Evolutionary conservation across 2,113 vertebrate species (phyloP).

Genomic region (Peucedramus taeniatus): DNA sequence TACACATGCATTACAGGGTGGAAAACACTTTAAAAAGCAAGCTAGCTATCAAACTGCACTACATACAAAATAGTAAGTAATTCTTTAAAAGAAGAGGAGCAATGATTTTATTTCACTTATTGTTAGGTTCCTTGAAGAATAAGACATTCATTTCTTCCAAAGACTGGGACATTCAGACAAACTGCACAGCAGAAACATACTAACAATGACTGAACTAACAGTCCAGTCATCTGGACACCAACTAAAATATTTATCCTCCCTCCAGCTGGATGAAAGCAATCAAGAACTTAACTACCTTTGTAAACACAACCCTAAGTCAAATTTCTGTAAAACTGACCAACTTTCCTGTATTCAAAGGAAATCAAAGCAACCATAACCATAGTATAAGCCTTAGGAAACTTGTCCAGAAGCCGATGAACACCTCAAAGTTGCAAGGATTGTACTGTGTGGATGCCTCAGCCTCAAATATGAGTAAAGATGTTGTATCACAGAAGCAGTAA

Average conservation of each 20-base stretch:
- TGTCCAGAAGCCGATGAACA: not conserved
- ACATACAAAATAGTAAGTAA: not conserved
- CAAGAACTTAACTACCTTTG: not conserved
- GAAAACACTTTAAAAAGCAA: not conserved
- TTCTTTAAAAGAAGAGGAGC: not conserved
- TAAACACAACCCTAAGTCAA: not conserved
- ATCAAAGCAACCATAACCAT: not conserved
- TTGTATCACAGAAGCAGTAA: not conserved
- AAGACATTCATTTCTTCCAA: not conserved
- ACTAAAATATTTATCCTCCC: not conserved
- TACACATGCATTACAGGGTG: fast-evolving
- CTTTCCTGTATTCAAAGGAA: not conserved
- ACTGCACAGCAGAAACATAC: not conserved
- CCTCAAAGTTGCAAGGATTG: not conserved
- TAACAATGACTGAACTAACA: not conserved
- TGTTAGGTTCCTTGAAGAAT: not conserved
- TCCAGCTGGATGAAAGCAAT: not conserved
- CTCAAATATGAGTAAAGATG: not conserved
- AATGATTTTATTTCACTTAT: not conserved
- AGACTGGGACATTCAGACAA: not conserved
- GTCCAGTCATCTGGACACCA: not conserved
- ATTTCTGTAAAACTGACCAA: not conserved
- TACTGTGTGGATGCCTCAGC: not conserved
- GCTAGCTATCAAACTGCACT: not conserved
- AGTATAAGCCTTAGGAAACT: not conserved